Conservation (phyloP, 2,888 invertebrate genomes). For the Leptinotarsa juncta region DNA sequence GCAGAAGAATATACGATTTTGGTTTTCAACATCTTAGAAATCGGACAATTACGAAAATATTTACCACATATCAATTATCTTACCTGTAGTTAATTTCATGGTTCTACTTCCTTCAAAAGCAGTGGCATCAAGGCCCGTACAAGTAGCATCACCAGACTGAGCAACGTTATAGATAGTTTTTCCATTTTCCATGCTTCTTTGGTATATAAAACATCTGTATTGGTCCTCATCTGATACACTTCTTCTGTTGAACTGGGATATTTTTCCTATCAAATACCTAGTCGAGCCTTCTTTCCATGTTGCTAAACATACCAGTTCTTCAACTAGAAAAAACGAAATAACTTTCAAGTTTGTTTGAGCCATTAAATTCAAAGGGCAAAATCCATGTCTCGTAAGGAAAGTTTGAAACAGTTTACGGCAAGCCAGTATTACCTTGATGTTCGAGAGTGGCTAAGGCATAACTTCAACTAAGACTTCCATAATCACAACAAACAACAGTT, state of each 20-base stretch:
- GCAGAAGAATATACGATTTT: too few relatives aligned
- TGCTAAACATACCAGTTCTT: slow-evolving; percentile 84
- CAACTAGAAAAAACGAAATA: slow-evolving; percentile 69
- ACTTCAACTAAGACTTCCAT: too few relatives aligned
- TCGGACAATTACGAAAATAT: not conserved
- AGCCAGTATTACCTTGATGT: too few relatives aligned
- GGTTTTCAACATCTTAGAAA: too few relatives aligned
- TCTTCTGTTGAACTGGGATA: slow-evolving; percentile 74
- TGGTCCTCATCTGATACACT: slow-evolving; percentile 79
- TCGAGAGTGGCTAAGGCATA: too few relatives aligned
- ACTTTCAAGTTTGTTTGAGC: too few relatives aligned
- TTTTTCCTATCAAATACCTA: slow-evolving; percentile 78
- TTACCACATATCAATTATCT: slow-evolving; percentile 39
- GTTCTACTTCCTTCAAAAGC: slow-evolving; percentile 83
- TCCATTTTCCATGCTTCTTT: slow-evolving; percentile 67
- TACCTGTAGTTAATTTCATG: slow-evolving; percentile 82
- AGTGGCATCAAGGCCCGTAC: slow-evolving; percentile 77
- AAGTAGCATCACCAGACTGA: slow-evolving; percentile 84
- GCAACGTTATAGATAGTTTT: slow-evolving; percentile 75
- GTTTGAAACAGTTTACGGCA: too few relatives aligned
- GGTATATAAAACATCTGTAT: slow-evolving; percentile 86
- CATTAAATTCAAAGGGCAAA: not conserved
- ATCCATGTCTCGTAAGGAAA: not conserved
- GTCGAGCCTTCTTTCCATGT: slow-evolving; percentile 88
- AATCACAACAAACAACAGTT: too few relatives aligned